These are phyloP conservation scores for Grus americana DNA, from an alignment of 2,113 vertebrate genomes.

Conservation along the genomic window DNA sequence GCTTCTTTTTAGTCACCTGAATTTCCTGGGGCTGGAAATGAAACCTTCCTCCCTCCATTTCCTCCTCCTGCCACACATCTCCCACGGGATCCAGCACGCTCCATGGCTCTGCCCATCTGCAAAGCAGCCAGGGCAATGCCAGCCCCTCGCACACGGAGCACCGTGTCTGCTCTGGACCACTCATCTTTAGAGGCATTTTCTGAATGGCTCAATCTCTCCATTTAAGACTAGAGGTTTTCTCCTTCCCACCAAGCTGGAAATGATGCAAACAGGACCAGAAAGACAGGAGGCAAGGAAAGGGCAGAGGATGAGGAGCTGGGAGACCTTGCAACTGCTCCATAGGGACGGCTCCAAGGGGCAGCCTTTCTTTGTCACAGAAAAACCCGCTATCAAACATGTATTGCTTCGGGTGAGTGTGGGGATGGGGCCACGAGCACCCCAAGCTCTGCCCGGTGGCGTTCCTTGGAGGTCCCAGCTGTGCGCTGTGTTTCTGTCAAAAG, in stretches of 20 bases:
- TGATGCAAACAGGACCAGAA: neutral
- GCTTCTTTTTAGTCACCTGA: neutral
- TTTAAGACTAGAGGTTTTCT: neutral
- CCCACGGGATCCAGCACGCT: fast-evolving
- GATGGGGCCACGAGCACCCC: neutral
- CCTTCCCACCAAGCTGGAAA: neutral
- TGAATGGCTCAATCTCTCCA: neutral
- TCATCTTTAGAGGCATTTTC: neutral
- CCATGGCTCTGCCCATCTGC: neutral
- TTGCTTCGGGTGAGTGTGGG: neutral
- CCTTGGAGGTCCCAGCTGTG: no score
- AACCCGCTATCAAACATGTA: neutral
- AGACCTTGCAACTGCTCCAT: neutral
- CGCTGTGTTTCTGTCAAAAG: neutral
- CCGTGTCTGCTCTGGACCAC: neutral
- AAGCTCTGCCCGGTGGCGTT: neutral
- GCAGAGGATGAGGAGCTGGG: neutral
- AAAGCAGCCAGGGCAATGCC: neutral
- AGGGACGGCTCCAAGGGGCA: neutral
- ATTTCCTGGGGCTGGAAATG: fast-evolving
- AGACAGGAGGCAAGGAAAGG: neutral
- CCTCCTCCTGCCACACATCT: neutral
- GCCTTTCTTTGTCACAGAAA: neutral
- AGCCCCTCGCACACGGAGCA: neutral
- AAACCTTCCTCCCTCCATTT: neutral